Base-by-base conservation (phyloP, 2,888 invertebrate species). In the Mayetiola destructor region DNA sequence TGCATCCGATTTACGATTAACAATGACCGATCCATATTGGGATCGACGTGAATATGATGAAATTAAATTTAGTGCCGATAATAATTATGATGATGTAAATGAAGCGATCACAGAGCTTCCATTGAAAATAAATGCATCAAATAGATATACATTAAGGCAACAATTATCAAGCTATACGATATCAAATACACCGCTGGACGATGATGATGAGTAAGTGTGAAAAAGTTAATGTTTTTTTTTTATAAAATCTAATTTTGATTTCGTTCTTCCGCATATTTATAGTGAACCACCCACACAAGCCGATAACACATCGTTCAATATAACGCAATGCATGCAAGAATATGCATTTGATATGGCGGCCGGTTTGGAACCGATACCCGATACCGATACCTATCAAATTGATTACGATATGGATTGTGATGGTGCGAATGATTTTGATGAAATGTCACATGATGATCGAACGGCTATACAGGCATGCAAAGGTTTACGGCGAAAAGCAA, bases 331-430 rank as follows among this genome's bases (percentile, higher is more conserved):
- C 27, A 27, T 48, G 48, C 32, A 80, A 59, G 79, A 78, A 1
- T 68, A 80, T 56, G 80, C 79, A 0, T 81, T 81, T 61, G 81
- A 81, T 61, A 76, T 80, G 1, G 77, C 81, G 63, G 81, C 81
- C 0, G 79, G 79, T 35, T 77, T 80, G 0, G 80, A 80, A 63
- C 79, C 79, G 0, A 73, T 79, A 63, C 78, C 78, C 1, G 18
- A 21, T 0, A 67, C 68, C 2, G 73, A 79, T 32, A 65, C 64
- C 21, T 63, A 59, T 4, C 55, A 67, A n/a, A 61, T 71, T 18
- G 70, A 69, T 54, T 72, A 75, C 27, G 75, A 76, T 52, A 29
- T 55, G 12, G 20, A 40, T 52, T 27, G 35, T n/a, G 56, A 48
- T 35, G 40, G n/a, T 20, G 30, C 27, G 6, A 20, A 55, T 16